Evolutionary conservation across 1,140 invertebrate species (phyloP).

Genomic region (Gryllus bimaculatus): DNA sequence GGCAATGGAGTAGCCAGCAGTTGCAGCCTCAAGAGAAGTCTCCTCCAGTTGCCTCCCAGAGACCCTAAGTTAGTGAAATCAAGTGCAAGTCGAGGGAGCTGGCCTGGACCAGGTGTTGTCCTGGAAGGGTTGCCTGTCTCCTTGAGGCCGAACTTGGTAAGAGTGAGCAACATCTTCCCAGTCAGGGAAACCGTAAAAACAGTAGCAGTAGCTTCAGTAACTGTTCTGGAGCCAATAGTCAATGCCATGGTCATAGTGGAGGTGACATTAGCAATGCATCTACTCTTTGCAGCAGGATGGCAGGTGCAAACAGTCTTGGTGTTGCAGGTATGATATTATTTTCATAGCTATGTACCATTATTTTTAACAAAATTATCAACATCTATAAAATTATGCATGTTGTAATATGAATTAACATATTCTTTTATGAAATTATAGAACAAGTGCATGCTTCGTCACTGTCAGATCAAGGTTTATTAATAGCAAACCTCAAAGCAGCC

Average conservation of each 20-base stretch:
- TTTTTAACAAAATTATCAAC: no score
- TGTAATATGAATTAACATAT: no score
- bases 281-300: constrained; percentile 23
- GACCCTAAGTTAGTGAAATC: constrained; percentile 66
- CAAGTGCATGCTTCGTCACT: no score
- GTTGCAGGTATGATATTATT: constrained; percentile 9
- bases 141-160: constrained; percentile 67
- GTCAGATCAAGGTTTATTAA: no score
- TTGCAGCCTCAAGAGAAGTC: constrained; percentile 36
- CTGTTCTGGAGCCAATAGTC: constrained; percentile 29
- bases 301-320: constrained; percentile 32
- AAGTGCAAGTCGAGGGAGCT: constrained; percentile 64
- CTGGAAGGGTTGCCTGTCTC: constrained; percentile 37
- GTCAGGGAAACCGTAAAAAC: constrained; percentile 27
- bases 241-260: constrained; percentile 26
- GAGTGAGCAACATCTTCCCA: constrained; percentile 51
- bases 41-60: constrained; percentile 59
- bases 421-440: no score
- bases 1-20: not conserved
- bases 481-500: no score
- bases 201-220: constrained; percentile 33
- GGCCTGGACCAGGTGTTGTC: constrained; percentile 66
- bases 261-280: constrained; percentile 14
- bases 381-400: no score
- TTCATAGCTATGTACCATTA: no score